Percentiles rank a stretch among this genome's conserved stretches.
These are phyloP conservation scores for Trogon melanurus DNA, from an alignment of 2,113 vertebrate genomes.

Conservation along the genomic window DNA sequence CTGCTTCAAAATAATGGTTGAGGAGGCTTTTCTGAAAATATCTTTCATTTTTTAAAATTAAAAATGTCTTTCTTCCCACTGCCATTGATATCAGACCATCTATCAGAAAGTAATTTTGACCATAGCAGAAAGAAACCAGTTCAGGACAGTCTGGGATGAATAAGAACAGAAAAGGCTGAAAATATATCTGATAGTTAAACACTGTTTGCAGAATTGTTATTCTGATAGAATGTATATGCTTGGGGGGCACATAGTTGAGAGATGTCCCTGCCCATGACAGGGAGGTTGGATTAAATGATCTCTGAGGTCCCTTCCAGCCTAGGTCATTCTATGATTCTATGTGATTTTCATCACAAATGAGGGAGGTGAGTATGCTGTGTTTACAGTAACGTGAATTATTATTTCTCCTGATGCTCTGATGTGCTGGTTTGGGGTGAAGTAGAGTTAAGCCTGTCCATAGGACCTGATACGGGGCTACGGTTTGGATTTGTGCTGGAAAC, in stretches of 20 bases:
- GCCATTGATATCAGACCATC: constrained; percentile 4
- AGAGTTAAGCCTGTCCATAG: too few relatives aligned
- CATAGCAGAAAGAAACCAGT: neutral
- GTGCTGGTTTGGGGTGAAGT: too few relatives aligned
- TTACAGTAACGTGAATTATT: neutral
- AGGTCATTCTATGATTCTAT: too few relatives aligned
- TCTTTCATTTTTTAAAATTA: constrained; percentile 54
- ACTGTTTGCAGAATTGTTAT: neutral
- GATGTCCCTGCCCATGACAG: too few relatives aligned
- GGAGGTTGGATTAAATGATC: too few relatives aligned
- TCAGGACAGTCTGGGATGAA: neutral
- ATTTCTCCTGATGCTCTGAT: neutral
- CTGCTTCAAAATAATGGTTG: constrained; percentile 31
- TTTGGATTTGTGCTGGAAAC: too few relatives aligned
- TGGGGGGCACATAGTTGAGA: neutral
- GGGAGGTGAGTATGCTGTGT: neutral
- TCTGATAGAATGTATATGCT: neutral
- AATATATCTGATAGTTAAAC: neutral
- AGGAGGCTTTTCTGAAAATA: constrained; percentile 27
- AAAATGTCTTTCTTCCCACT: constrained; percentile 28
- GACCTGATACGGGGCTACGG: too few relatives aligned
- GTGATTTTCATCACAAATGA: neutral
- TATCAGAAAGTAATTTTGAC: constrained; percentile 49
- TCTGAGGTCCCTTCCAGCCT: too few relatives aligned
- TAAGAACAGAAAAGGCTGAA: neutral